Evolutionary conservation across 35 echinoderm and acorn worm genomes (phyloP), one percentile per base, ranked within the genome.

Genomic region (Lytechinus pictus): DNA sequence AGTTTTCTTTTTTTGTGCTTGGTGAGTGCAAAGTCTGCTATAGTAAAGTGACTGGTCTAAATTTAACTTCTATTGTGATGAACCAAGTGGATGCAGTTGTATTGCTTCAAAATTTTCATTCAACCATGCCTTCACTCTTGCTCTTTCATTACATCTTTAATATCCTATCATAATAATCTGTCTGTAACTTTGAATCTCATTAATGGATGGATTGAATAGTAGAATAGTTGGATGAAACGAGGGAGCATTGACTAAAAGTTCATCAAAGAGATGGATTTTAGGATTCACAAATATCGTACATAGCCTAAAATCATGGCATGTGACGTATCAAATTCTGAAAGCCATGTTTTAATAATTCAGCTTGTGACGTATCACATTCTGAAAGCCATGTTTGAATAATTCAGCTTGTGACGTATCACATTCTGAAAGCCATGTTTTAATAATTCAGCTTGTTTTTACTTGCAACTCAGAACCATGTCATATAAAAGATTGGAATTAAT

Each of bases 61-160:
- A 79, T 79, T 79, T 79, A 16, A 24, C 14, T 79, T 24, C 66
- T 79, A 79, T 24, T 24, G 66, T n/a, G 66, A 79, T 79, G 66
- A 79, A 24, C 66, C 66, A 79, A 79, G n/a, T 16, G 66, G 66
- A 79, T 24, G 21, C 66, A 79, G 12, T 14, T 79, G 66, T 79
- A 79, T 79, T 79, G 66, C 66, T 79, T 79, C 19, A 79, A 79
- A 79, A 24, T 79, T 60, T 79, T 79, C 66, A 79, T 79, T n/a
- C 66, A 79, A 79, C n/a, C 24, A 79, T n/a, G 66, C 66, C n/a
- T n/a, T 24, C 66, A 24, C 14, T 16, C 66, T 79, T 79, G 21
- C 21, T 79, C 66, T 16, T 7, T 79, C 21, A 58, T 9, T 58
- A 58, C 9, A 58, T 13, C 21, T n/a, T 44, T 44, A 44, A 44